Conservation (phyloP, 2,113 vertebrate species). For the Anoura caudifer region DNA sequence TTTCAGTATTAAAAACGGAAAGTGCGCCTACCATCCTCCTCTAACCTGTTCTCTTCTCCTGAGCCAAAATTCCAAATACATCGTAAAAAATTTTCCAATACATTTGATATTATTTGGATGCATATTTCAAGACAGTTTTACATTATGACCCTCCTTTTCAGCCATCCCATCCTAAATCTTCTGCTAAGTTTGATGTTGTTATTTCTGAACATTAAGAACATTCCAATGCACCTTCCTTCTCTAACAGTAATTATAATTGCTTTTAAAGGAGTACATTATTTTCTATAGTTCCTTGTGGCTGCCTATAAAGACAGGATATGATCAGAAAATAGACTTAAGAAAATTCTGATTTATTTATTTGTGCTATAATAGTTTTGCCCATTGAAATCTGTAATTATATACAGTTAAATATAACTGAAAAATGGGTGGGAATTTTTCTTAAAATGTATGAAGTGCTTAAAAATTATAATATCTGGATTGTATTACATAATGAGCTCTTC, state of each 20-base stretch:
- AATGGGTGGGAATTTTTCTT: neutral
- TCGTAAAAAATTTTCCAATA: neutral
- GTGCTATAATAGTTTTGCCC: neutral
- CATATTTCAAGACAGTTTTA: neutral
- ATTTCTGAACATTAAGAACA: neutral
- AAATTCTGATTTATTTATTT: conserved; percentile 1
- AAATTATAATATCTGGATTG: neutral
- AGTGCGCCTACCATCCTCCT: neutral
- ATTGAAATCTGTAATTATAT: neutral
- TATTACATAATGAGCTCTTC: neutral
- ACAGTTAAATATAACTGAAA: neutral
- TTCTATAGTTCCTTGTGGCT: neutral
- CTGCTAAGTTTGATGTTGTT: neutral
- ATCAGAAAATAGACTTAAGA: neutral
- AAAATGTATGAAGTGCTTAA: conserved; percentile 8
- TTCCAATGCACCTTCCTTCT: neutral
- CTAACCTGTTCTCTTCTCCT: neutral
- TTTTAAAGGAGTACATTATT: neutral
- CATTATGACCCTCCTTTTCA: neutral
- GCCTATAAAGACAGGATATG: neutral
- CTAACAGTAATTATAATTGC: neutral
- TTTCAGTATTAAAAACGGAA: neutral
- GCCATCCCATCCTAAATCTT: neutral
- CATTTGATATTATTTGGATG: neutral
- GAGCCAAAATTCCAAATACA: neutral